Base-by-base conservation (phyloP, 2,888 invertebrate genomes). In the Salpingus planirostris region DNA sequence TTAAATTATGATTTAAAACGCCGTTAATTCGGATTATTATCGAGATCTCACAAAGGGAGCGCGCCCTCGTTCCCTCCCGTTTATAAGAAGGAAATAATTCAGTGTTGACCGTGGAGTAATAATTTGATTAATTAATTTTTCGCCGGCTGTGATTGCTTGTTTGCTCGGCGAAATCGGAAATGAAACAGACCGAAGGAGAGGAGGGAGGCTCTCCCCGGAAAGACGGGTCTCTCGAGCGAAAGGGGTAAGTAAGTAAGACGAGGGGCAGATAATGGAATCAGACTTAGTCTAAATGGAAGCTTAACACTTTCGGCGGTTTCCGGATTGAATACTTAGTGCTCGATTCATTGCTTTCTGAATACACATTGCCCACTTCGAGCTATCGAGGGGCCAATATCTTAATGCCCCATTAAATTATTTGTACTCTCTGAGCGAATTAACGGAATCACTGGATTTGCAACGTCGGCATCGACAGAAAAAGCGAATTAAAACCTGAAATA, bases 281-380 rank as follows among this genome's bases (percentile, higher is more conserved):
- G 62, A 62, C 60, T 62, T 60, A 63, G 59, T 56, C 60, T 62
- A 64, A 64, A 64, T 63, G 64, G 62, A 56, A 57, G 62, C 62
- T 63, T 63, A 63, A 61, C 61, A 62, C 62, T 64, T 63, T 54
- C 59, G 52, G 62, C 56, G 63, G 63, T 62, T 62, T 62, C 57
- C 59, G 62, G 62, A 62, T 62, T 59, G 59, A 58, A 57, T 59
- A 55, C 58, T 62, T 60, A 59, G 57, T 55, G 54, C 54, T 60
- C 60, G 50, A 59, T 59, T 60, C 60, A 56, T 59, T 59, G 59
- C 59, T 57, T 59, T 57, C 54, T 52, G 54, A 54, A 55, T 54
- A 55, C 50, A 57, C 55, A 57, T 55, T 47, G 57, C 49, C 55
- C 57, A 57, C 53, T 59, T 53, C 50, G 47, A 42, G 42, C 45